Evolutionary conservation across 2,888 invertebrate genomes (phyloP), one percentile per base, ranked within the genome.

Genomic region (Tetheella fluctuosa): DNA sequence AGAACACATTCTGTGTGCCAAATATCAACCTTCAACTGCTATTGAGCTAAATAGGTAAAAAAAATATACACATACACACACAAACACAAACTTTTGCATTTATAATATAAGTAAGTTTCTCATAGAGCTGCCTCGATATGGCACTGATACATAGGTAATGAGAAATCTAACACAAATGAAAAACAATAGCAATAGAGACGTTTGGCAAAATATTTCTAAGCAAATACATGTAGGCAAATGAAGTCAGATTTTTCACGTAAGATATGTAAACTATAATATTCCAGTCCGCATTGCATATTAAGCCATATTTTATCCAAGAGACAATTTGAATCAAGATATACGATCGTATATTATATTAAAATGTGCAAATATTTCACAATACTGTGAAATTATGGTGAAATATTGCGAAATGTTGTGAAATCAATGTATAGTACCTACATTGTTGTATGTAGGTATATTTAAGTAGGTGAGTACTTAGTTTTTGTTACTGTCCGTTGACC

Each of bases 291-390:
- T 34, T 34, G 13, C 13, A 34, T 34, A 25, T 25, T 25, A 25
- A 25, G 25, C 25, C 25, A 25, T 25, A 25, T 25, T 25, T 25
- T 39, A 39, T 4, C 39, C 12, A 39, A 2, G 15, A 20, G 61
- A 63, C 68, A 70, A 76, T 76, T 73, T 71, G 68, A 74, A 77
- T 65, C 56, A 60, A 69, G 72, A 74, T 65, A 63, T 69, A 73
- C 62, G 60, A 67, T 74, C 68, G 68, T 71, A 70, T 74, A 64
- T 73, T 73, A 65, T 59, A 63, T 54, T 62, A 62, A 65, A 70
- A 73, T 71, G 63, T 59, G 42, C 59, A 63, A 60, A 64, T 59
- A 69, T 77, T 75, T 68, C 73, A 69, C 64, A 71, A 73, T 60
- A 69, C 72, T 73, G 64, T 69, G 73, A 68, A 61, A 78, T 65